These are phyloP conservation scores for Periparus ater DNA, from an alignment of 2,797 vertebrate species.

Conservation along the genomic window DNA sequence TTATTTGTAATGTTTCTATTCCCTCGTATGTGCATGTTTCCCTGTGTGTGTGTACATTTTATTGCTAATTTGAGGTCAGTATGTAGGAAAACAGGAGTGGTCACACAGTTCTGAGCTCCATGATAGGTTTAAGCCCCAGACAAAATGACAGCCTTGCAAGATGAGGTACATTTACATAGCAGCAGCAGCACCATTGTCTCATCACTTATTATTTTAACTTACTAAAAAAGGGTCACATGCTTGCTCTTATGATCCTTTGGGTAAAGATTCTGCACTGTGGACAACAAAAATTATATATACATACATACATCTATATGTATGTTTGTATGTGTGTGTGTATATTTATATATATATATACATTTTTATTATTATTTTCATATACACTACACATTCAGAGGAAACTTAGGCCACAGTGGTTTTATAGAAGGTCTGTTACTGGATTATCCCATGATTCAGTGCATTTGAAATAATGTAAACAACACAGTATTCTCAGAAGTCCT, in stretches of 20 bases:
- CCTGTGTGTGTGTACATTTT: neutral
- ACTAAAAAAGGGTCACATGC: neutral
- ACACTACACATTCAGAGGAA: neutral
- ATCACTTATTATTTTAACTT: neutral
- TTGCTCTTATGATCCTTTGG: neutral
- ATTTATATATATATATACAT: neutral
- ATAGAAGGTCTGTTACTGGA: neutral
- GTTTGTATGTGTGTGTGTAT: fast-evolving
- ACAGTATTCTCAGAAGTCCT: neutral
- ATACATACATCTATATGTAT: too few relatives aligned
- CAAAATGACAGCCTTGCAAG: neutral
- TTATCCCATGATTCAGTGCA: neutral
- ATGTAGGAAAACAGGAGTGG: neutral
- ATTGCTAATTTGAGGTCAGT: neutral
- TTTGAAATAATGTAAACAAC: neutral
- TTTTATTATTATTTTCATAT: neutral
- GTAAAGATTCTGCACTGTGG: neutral
- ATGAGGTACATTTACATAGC: neutral
- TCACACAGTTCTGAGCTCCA: neutral
- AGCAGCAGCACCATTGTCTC: neutral
- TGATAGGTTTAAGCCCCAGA: neutral
- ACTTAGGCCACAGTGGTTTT: neutral
- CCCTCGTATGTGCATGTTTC: neutral
- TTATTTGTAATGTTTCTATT: neutral
- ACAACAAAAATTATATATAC: neutral